These are phyloP conservation scores for Podarcis lilfordi DNA, from an alignment of 2,797 vertebrate species.

Conservation along the genomic window DNA sequence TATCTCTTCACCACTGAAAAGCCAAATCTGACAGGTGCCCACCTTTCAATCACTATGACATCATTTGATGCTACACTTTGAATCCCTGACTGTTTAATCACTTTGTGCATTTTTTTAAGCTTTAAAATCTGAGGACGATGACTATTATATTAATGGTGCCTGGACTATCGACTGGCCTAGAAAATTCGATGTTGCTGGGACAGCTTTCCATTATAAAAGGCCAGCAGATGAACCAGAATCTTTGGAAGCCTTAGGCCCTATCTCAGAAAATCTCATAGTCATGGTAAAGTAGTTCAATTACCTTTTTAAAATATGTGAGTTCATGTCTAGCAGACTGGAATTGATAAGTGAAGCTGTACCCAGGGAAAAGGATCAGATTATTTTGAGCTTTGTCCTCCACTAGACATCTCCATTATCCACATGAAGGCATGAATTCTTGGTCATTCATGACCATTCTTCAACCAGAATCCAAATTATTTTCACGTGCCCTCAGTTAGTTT, in stretches of 20 bases:
- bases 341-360: constrained; percentile 10
- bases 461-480: background rate
- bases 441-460: background rate
- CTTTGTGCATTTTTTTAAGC: constrained; percentile 82
- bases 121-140: constrained; percentile 93
- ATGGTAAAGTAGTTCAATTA: constrained; percentile 85
- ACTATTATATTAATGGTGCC: constrained; percentile 98
- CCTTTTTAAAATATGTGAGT: background rate
- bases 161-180: constrained; percentile 99
- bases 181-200: constrained; percentile 96
- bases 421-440: background rate
- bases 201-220: constrained; percentile 96
- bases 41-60: too few species aligned
- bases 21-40: too few species aligned
- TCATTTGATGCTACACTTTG: too few species aligned
- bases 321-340: constrained; percentile 5
- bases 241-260: constrained; percentile 93
- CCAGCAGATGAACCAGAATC: constrained; percentile 94
- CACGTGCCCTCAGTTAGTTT: background rate
- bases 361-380: background rate
- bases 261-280: constrained; percentile 91
- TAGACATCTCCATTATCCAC: background rate
- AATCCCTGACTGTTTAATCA: constrained; percentile 59
- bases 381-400: background rate
- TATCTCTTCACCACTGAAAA: too few species aligned